Base-by-base conservation (phyloP, 2,888 invertebrate species). In the Dasypogon diadema region DNA sequence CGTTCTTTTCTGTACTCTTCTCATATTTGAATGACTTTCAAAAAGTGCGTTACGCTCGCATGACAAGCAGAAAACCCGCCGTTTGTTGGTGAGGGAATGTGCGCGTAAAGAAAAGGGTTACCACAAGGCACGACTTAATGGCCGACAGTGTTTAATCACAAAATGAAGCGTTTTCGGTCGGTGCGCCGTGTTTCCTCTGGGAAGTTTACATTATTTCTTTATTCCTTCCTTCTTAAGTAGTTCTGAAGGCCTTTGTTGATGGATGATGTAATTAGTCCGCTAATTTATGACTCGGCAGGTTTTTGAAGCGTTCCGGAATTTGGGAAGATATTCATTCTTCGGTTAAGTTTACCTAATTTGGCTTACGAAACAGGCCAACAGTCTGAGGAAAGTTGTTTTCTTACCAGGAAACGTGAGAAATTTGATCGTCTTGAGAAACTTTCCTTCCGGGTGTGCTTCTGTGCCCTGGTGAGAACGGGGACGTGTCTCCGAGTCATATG, bases 261-360 rank as follows among this genome's bases (percentile, higher is more conserved):
- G 51, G 54, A 70, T 70, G 51, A 54, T 37, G 70, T 34, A 54
- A 70, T 70, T 70, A 54, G 30, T 30, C 21, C 34, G 37, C 34
- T 70, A 70, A 70, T 70, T 70, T 70, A 70, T 70, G 70, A 54
- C 16, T 70, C 70, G 54, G 70, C 70, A 54, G 70, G 34, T 70
- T 70, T 54, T 46, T 10, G 12, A 18, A 6, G 48, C 4, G 48
- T 48, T 48, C 5, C 16, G 22, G 22, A 12, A 42, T 22, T 42
- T 21, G 16, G 12, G 63, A 63, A 63, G 21, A 8, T n/a, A 30
- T 51, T 21, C 14, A 12, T 6, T 21, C 51, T 14, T 16, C 21
- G 14, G 51, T 51, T 21, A 48, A 18, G 5, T 51, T 51, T 51
- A 18, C 37, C 37, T 60, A 21, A 18, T 60, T 37, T 18, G 60